phyloP scores from a whole-genome alignment of 2,113 vertebrate species.

The Megalops atlanticus region DNA sequence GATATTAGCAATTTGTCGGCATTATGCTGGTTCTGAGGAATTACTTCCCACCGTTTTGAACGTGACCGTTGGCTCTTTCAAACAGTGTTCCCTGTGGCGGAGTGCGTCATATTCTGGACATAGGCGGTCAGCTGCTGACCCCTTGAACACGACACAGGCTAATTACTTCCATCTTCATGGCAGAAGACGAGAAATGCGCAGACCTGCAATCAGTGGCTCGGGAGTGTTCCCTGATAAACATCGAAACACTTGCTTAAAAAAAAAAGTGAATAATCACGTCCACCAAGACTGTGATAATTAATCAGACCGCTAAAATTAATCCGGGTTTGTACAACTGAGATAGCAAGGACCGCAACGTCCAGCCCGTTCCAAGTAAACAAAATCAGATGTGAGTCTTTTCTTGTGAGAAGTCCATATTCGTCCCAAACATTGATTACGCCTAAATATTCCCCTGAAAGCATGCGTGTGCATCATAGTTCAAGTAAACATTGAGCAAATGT shows the following conservation, averaged over 20 bases:
- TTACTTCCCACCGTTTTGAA: too few species aligned
- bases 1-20: too few species aligned
- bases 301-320: conserved; percentile 22
- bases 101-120: too few species aligned
- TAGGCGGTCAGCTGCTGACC: too few species aligned
- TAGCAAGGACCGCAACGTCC: conserved; percentile 24
- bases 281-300: conserved; percentile 17
- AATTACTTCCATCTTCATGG: neutral
- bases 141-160: too few species aligned
- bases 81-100: too few species aligned
- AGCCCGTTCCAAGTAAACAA: conserved; percentile 48
- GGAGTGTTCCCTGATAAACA: neutral
- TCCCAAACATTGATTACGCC: conserved; percentile 64
- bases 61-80: too few species aligned
- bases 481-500: conserved; percentile 41
- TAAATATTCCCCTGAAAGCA: conserved; percentile 66
- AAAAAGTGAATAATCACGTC: neutral
- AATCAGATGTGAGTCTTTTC: conserved; percentile 54
- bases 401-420: conserved; percentile 68
- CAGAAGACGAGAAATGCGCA: neutral
- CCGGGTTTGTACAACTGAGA: conserved; percentile 31
- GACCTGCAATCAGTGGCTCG: neutral
- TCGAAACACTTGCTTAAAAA: neutral
- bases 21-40: too few species aligned
- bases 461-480: conserved; percentile 66